Percentiles rank a stretch among this genome's conserved stretches.
Evolutionary conservation across 2,888 invertebrate genomes (phyloP).

Genomic region (Schrankia costaestrigalis): DNA sequence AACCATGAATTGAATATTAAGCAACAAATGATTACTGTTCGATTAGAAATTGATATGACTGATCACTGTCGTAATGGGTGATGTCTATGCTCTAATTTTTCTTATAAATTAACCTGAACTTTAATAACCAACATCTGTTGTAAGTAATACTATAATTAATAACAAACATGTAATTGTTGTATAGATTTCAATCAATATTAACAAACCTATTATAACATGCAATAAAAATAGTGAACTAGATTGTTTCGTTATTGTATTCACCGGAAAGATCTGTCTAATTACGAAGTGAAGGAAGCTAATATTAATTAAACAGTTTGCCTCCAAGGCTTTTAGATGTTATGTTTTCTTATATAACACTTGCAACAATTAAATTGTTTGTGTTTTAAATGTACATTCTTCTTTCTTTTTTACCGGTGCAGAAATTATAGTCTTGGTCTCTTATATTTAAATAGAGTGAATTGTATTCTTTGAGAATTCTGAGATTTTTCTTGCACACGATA

Average conservation of each 20-base stretch:
- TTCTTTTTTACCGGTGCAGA: background rate
- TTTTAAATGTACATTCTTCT: background rate
- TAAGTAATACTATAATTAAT: too few species aligned
- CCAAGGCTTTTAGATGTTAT: slow-evolving; percentile 14
- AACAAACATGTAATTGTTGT: background rate
- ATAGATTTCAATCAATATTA: too few species aligned
- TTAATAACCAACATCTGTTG: background rate
- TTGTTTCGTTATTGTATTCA: background rate
- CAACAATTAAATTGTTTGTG: background rate
- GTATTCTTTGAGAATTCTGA: slow-evolving; percentile 15
- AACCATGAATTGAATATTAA: slow-evolving; percentile 34
- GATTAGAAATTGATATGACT: slow-evolving; percentile 30
- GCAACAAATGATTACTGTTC: slow-evolving; percentile 20
- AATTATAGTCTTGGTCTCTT: background rate
- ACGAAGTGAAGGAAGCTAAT: slow-evolving; percentile 10
- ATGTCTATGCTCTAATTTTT: background rate
- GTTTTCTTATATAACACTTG: slow-evolving; percentile 17
- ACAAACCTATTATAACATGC: too few species aligned
- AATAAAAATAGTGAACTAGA: too few species aligned
- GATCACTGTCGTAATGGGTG: background rate
- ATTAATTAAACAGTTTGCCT: slow-evolving; percentile 10
- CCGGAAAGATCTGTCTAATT: slow-evolving; percentile 9
- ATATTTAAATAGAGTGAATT: slow-evolving; percentile 4
- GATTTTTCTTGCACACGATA: slow-evolving; percentile 20
- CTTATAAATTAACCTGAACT: background rate